Evolutionary conservation across 2,113 vertebrate genomes (phyloP).

Genomic region (Scalopus aquaticus): DNA sequence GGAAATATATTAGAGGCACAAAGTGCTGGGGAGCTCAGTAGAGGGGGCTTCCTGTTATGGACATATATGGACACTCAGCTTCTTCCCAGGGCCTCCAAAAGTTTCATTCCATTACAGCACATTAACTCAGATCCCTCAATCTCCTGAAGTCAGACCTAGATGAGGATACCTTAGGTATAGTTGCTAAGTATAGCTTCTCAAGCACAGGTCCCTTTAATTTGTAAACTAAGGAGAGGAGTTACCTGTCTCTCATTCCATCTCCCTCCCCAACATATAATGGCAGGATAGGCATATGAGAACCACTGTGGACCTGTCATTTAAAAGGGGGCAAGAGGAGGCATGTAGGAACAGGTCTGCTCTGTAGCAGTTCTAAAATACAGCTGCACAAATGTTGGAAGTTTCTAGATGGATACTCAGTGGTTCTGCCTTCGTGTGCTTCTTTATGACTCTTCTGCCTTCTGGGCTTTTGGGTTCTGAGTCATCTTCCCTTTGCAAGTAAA

Average conservation of each 20-base stretch:
- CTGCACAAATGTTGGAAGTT: background rate
- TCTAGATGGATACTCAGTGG: background rate
- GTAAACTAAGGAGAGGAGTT: background rate
- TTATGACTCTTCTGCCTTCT: background rate
- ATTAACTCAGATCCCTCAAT: background rate
- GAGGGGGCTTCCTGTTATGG: background rate
- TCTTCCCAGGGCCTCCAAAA: background rate
- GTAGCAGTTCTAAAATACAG: background rate
- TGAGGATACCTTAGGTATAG: background rate
- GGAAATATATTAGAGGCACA: conserved; percentile 12
- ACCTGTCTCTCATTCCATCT: background rate
- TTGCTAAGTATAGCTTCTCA: conserved; percentile 3
- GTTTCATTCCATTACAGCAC: background rate
- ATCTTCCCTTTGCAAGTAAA: background rate
- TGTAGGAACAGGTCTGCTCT: background rate
- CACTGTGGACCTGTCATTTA: background rate
- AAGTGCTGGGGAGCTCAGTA: background rate
- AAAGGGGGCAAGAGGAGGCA: background rate
- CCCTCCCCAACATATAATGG: background rate
- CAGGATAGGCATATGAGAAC: background rate
- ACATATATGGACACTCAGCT: background rate
- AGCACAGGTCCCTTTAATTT: background rate
- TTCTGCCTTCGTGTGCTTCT: background rate
- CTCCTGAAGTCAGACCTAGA: background rate
- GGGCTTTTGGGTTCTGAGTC: background rate